phyloP scores from a whole-genome alignment of 2,113 vertebrate species.

The Pavo muticus region DNA sequence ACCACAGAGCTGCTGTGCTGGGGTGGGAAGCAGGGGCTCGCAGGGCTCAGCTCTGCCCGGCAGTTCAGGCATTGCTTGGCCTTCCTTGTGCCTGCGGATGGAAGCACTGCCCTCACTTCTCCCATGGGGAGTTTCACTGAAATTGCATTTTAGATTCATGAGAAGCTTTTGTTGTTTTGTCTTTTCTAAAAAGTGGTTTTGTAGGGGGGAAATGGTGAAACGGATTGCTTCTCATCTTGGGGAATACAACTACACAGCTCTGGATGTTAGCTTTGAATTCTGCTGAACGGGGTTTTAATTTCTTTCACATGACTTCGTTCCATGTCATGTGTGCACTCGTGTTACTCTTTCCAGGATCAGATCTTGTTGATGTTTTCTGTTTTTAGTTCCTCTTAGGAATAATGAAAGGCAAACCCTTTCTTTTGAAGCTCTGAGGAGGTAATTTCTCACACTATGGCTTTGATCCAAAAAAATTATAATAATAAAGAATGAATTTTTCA shows the following conservation, averaged over 20 bases:
- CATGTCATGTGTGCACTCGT: neutral
- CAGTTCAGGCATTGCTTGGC: neutral
- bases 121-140: neutral
- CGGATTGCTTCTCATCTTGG: neutral
- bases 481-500: neutral
- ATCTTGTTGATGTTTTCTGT: neutral
- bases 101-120: neutral
- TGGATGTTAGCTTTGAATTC: slow-evolving; percentile 11
- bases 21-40: neutral
- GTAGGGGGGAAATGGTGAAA: neutral
- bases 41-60: neutral
- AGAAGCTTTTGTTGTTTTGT: neutral
- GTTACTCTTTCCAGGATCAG: neutral
- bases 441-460: neutral
- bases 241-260: neutral
- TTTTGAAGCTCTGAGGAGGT: neutral
- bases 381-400: neutral
- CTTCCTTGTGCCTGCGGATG: neutral
- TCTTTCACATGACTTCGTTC: neutral
- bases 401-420: neutral
- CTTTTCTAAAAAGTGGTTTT: neutral
- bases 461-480: neutral
- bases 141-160: neutral
- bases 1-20: too few relatives aligned
- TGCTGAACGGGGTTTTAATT: slow-evolving; percentile 1